phyloP scores from a whole-genome alignment of 2,797 vertebrate species.

The Hozukius guyotensis region DNA sequence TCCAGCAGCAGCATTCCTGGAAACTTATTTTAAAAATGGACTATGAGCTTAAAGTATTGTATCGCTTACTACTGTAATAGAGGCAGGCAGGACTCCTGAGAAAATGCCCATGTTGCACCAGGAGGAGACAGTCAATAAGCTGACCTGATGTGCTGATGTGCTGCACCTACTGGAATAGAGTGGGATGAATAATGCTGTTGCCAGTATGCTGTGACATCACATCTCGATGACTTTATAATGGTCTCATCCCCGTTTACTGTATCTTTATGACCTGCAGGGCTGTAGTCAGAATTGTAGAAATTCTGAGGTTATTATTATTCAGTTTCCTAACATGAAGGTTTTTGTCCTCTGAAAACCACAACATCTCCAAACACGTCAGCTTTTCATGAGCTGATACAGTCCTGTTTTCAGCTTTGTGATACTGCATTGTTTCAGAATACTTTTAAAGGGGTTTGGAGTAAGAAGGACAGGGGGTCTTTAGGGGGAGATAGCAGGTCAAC shows the following conservation, averaged over 20 bases:
- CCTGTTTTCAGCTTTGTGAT: not conserved
- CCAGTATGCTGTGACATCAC: constrained; percentile 53
- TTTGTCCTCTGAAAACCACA: not conserved
- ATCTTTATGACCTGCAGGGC: not conserved
- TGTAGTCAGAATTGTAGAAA: not conserved
- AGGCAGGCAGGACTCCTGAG: not conserved
- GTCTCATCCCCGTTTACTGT: constrained; percentile 10
- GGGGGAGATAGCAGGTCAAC: not conserved
- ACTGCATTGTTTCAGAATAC: not conserved
- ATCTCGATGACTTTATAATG: constrained; percentile 24
- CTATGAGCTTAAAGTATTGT: constrained; percentile 20
- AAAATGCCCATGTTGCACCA: constrained; percentile 8
- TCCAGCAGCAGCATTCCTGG: constrained; percentile 38
- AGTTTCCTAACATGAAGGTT: not conserved
- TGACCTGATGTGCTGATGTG: constrained; percentile 42
- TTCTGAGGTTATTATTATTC: not conserved
- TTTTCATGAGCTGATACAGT: not conserved
- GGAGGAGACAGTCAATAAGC: constrained; percentile 38
- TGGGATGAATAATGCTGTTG: constrained; percentile 44
- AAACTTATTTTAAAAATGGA: constrained; percentile 57
- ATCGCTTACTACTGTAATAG: not conserved
- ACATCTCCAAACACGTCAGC: not conserved
- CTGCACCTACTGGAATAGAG: constrained; percentile 53
- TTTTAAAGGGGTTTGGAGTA: not conserved
- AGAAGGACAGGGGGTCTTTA: not conserved